Base-by-base conservation (phyloP, 2,888 invertebrate species). In the Pristionchus fissidentatus region DNA sequence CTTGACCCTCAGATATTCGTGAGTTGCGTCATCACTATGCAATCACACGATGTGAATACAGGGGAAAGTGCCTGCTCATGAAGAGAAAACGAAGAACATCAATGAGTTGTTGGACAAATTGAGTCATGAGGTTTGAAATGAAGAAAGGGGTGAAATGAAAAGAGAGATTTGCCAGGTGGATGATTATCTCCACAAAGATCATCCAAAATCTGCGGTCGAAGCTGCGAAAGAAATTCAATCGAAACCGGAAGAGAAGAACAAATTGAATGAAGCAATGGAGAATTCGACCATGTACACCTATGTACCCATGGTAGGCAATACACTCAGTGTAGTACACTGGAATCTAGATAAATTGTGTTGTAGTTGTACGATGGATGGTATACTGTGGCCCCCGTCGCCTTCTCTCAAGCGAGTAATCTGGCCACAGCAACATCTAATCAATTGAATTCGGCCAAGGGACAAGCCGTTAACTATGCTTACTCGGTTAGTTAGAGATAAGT, bases 341-440 rank as follows among this genome's bases (percentile, higher is more conserved):
- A 73, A 35, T 52, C 43, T 78, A 10, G 22, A 66, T 26, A 0
- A 35, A 13, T 15, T 43, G 0, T 29, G 15, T 32, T 52, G 8
- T 43, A 80, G 80, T 29, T 80, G 41, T 80, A 80, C 60, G 60
- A 57, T 57, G 80, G 80, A 26, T 80, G 80, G 80, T 80, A 80
- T 15, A 41, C 60, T 26, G 22, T 41, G 15, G 80, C 80, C 41
- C 80, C 80, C 3, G 43, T 49, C 26, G 4, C 80, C 15, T 80
- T 80, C 80, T 15, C 41, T 29, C 80, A 80, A 60, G 80, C 60
- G 41, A 43, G 43, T 35, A 55, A 57, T 26, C 29, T 80, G 26
- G 80, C 80, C 29, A 43, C 57, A 7, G n/a, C 57, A 1, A 80
- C 80, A 29, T 60, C 80, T 0, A 41, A 46, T 60, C 80, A 80